Percentiles rank a stretch among this genome's conserved stretches.
These are phyloP conservation scores for Crotalus helleri DNA, from an alignment of 2,113 vertebrate species.

Conservation along the genomic window DNA sequence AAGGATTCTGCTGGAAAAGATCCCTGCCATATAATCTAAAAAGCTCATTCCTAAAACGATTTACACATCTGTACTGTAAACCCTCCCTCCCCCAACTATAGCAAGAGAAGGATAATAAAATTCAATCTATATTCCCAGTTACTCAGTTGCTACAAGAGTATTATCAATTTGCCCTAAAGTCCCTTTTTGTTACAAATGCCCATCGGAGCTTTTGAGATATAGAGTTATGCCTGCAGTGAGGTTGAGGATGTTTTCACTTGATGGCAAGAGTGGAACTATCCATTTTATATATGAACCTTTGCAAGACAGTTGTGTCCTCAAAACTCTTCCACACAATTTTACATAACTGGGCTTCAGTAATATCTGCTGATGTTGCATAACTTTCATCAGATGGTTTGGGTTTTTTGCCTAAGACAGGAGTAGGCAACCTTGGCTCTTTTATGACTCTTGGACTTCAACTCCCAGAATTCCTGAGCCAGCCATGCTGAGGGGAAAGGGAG, in stretches of 20 bases:
- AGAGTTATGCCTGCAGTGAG: constrained; percentile 6
- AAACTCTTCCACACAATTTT: neutral
- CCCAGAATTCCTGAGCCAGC: too few species aligned
- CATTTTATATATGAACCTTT: neutral
- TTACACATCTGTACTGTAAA: too few species aligned
- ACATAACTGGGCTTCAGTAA: neutral
- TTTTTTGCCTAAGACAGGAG: neutral
- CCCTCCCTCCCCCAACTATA: neutral
- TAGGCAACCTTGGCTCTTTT: too few species aligned
- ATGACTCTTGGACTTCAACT: too few species aligned
- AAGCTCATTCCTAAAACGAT: too few species aligned
- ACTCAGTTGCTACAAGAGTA: neutral
- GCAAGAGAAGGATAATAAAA: neutral
- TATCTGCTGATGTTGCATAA: neutral
- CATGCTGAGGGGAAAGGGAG: too few species aligned
- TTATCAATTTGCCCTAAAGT: neutral
- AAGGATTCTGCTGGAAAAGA: neutral
- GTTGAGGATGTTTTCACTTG: neutral
- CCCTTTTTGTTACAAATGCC: neutral
- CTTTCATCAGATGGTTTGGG: neutral
- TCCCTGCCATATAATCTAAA: too few species aligned
- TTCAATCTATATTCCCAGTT: neutral
- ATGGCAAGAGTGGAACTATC: neutral
- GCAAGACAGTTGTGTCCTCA: neutral
- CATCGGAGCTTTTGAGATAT: neutral